These are phyloP conservation scores for Sapayoa aenigma DNA, from an alignment of 2,113 vertebrate species.

Conservation along the genomic window DNA sequence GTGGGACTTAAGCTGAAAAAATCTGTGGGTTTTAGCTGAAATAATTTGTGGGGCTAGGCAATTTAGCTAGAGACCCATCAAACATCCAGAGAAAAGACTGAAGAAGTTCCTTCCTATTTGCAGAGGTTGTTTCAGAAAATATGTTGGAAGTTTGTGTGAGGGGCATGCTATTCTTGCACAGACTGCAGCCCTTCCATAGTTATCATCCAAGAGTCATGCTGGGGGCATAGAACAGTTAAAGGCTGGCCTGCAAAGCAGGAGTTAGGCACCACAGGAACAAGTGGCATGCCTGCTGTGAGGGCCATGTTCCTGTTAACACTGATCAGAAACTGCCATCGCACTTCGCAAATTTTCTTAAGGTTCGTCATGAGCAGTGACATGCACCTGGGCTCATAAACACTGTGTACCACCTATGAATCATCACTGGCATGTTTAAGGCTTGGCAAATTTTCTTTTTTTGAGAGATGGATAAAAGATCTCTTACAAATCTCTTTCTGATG, in stretches of 20 bases:
- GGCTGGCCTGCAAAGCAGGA: background rate
- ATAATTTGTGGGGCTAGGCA: background rate
- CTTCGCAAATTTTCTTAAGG: background rate
- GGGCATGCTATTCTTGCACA: background rate
- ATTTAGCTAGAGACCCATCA: background rate
- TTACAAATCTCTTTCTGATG: background rate
- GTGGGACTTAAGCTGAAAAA: background rate
- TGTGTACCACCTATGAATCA: background rate
- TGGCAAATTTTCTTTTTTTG: background rate
- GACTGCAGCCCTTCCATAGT: background rate
- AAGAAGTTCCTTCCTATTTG: background rate
- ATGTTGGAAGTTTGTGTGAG: background rate
- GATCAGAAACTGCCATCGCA: background rate
- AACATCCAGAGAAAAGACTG: accelerated
- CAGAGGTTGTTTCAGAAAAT: background rate
- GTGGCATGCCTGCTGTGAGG: background rate
- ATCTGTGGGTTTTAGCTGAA: background rate
- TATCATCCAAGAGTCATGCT: background rate
- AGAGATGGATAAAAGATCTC: background rate
- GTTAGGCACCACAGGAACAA: accelerated
- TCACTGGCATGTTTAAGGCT: background rate
- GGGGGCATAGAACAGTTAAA: background rate
- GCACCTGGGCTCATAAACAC: background rate
- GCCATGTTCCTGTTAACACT: background rate
- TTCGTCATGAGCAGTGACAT: accelerated